These are phyloP conservation scores for Nerophis ophidion DNA, from an alignment of 2,113 vertebrate species.

Conservation along the genomic window DNA sequence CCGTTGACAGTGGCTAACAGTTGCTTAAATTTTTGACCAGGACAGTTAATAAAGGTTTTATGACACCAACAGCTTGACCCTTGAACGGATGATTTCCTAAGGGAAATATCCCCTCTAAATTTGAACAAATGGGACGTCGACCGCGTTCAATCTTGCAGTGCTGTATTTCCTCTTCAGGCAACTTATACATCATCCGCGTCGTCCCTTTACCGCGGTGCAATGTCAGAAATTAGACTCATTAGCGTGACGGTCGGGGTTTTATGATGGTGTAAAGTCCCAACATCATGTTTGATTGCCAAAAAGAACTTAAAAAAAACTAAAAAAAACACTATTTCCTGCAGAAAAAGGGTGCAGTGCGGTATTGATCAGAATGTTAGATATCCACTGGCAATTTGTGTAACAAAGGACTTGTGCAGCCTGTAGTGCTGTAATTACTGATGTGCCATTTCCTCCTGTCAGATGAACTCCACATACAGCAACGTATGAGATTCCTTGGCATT, in stretches of 20 bases:
- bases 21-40: too few relatives aligned
- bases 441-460: conserved; percentile 39
- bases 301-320: too few relatives aligned
- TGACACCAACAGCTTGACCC: too few relatives aligned
- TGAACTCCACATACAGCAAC: conserved; percentile 19
- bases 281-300: background rate
- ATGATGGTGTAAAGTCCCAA: conserved; percentile 23
- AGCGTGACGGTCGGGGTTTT: conserved; percentile 20
- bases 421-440: conserved; percentile 26
- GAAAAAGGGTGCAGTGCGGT: conserved; percentile 15
- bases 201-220: background rate
- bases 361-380: conserved; percentile 39
- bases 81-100: background rate
- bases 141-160: background rate
- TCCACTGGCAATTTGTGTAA: conserved; percentile 39
- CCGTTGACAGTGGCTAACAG: too few relatives aligned
- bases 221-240: conserved; percentile 16
- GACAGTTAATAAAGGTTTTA: too few relatives aligned
- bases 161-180: background rate
- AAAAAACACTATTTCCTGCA: conserved; percentile 23
- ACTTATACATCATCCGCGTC: conserved; percentile 9
- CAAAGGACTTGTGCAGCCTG: conserved; percentile 29
- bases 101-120: background rate
- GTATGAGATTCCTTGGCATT: conserved; percentile 49
- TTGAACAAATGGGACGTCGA: background rate